These are phyloP conservation scores for Staurois parvus DNA, from an alignment of 2,797 vertebrate genomes.

Conservation along the genomic window DNA sequence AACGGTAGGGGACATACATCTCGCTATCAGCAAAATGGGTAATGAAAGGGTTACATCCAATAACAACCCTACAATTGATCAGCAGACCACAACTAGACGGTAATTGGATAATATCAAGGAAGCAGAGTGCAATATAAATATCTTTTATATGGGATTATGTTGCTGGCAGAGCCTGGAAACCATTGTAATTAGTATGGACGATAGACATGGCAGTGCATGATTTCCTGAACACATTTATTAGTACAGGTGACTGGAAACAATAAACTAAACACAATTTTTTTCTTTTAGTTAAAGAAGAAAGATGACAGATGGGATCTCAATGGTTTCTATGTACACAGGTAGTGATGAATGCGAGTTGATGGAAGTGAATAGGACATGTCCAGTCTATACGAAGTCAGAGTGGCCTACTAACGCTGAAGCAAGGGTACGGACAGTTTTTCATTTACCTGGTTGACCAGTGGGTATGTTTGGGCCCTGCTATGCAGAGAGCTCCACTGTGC, in stretches of 20 bases:
- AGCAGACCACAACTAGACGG: slow-evolving; percentile 12
- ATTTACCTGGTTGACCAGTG: no score
- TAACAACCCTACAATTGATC: background rate
- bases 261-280: background rate
- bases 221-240: background rate
- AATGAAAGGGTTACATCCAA: background rate
- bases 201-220: background rate
- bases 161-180: background rate
- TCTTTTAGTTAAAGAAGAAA: background rate
- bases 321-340: background rate
- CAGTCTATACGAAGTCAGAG: background rate
- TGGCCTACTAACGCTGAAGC: background rate
- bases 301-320: background rate
- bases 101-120: slow-evolving; percentile 35
- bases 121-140: slow-evolving; percentile 12
- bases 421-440: no score
- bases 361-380: background rate
- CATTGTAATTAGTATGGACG: background rate
- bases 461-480: no score
- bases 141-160: background rate
- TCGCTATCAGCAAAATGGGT: no score
- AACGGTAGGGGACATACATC: no score
- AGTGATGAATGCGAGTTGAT: background rate
- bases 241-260: background rate
- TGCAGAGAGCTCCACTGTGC: no score